Evolutionary conservation across 1,140 invertebrate species (phyloP), one percentile per base, ranked within the genome.

Genomic region (Nasonia giraulti): DNA sequence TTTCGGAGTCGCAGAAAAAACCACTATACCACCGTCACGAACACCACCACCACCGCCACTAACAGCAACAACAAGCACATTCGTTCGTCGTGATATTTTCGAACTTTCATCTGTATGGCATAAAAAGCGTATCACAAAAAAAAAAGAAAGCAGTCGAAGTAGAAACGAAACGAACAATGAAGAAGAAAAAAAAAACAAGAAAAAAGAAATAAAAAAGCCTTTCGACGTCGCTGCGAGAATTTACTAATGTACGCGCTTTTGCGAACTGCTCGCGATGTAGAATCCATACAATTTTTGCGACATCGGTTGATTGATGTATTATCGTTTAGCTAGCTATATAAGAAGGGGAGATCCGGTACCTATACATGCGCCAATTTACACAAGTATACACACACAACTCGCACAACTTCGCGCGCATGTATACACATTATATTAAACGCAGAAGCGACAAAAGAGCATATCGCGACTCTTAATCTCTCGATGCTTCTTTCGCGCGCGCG

Each of bases 291-390:
- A 87, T 77, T 85, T 81, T 85, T 37, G 79, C 82, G 83, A 86
- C 84, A 87, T 88, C 79, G 78, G 87, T 88, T 81, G 85, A 88
- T 90, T 87, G 86, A 90, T 90, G 88, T 90, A 90, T 91, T 87
- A 87, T 90, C 86, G 87, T 90, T 90, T 88, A 89, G 85, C 89
- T 90, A 87, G 87, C 86, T 88, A 87, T 88, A 85, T 84, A 86
- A 86, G 78, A 86, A 74, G 74, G 74, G 78, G 80, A 81, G 79
- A 81, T 84, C 78, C 83, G 23, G 74, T 69, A 37, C 27, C 27
- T 20, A n/a, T n/a, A n/a, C 31, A 23, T 23, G 40, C 17, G 80
- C 44, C 23, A 40, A 47, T 71, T 80, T 40, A 69, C 66, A 40
- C 27, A 82, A 2, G 23, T 5, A 20, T 17, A 20, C 0, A 73